Percentiles rank a stretch among this genome's conserved stretches.
These are phyloP conservation scores for Leptodactylus fallax DNA, from an alignment of 2,797 vertebrate species.

Conservation along the genomic window DNA sequence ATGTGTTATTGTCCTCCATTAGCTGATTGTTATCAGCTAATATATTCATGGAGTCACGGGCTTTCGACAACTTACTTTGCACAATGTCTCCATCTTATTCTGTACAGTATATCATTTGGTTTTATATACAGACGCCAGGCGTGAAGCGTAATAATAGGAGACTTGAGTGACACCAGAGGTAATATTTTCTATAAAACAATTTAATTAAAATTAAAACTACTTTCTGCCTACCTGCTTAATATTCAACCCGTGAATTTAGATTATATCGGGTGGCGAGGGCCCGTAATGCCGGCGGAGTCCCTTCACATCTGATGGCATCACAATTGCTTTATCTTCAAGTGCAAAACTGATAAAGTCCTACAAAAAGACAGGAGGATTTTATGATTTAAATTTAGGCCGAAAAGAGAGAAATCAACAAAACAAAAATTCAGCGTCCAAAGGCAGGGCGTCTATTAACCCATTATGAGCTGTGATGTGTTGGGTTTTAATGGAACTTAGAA, in stretches of 20 bases:
- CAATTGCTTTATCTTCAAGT: conserved; percentile 25
- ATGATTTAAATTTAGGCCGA: background rate
- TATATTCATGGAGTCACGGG: background rate
- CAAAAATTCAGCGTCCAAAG: background rate
- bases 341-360: conserved; percentile 1
- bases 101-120: conserved; percentile 43
- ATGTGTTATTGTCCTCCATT: conserved; percentile 7
- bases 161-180: conserved; percentile 69
- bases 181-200: conserved; percentile 74
- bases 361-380: background rate
- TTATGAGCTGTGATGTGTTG: background rate
- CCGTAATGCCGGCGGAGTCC: background rate
- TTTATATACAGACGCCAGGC: conserved; percentile 37
- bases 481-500: background rate
- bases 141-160: conserved; percentile 68
- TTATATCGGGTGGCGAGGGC: conserved; percentile 69
- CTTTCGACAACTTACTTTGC: conserved; percentile 35
- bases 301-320: conserved; percentile 16
- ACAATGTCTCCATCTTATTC: conserved; percentile 10
- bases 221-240: conserved; percentile 78
- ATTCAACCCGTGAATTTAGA: conserved; percentile 79
- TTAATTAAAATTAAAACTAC: conserved; percentile 83
- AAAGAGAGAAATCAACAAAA: background rate
- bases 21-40: conserved; percentile 14
- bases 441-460: background rate